A percentile compares a stretch with the other conserved stretches of the same genome.
Evolutionary conservation across 2,113 vertebrate genomes (phyloP).

Genomic region (Eonycteris spelaea): DNA sequence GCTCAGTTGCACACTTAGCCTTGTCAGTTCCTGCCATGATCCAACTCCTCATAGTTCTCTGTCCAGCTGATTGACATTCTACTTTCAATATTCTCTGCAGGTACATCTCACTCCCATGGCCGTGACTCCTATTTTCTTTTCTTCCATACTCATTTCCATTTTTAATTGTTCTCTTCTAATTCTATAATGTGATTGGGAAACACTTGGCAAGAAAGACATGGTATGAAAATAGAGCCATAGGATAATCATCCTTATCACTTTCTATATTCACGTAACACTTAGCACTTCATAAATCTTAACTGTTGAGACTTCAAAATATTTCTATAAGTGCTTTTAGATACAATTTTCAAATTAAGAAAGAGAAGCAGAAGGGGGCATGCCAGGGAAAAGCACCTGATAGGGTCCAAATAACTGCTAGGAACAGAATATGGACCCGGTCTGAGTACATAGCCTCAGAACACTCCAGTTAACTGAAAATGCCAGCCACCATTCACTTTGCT

Average conservation of each 20-base stretch:
- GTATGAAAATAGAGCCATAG: not conserved
- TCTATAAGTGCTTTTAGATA: not conserved
- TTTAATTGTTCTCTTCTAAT: not conserved
- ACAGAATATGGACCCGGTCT: not conserved
- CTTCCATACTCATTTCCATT: not conserved
- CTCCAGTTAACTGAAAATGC: not conserved
- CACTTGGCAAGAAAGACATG: not conserved
- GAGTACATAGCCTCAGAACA: not conserved
- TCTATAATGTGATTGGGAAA: not conserved
- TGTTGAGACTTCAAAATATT: not conserved
- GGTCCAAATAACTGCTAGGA: not conserved
- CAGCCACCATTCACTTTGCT: not conserved
- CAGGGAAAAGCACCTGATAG: not conserved
- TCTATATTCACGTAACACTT: not conserved
- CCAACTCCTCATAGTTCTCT: not conserved
- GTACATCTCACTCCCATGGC: not conserved
- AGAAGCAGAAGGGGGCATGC: not conserved
- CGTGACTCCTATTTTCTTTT: not conserved
- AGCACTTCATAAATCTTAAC: constrained; percentile 1
- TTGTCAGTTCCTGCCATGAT: not conserved
- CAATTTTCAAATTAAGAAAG: not conserved
- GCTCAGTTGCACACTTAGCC: not conserved
- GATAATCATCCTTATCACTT: not conserved
- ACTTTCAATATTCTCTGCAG: not conserved
- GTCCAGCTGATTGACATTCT: not conserved